These are phyloP conservation scores for Balanococcus diminutus DNA, from an alignment of 2,888 invertebrate species.

Conservation along the genomic window DNA sequence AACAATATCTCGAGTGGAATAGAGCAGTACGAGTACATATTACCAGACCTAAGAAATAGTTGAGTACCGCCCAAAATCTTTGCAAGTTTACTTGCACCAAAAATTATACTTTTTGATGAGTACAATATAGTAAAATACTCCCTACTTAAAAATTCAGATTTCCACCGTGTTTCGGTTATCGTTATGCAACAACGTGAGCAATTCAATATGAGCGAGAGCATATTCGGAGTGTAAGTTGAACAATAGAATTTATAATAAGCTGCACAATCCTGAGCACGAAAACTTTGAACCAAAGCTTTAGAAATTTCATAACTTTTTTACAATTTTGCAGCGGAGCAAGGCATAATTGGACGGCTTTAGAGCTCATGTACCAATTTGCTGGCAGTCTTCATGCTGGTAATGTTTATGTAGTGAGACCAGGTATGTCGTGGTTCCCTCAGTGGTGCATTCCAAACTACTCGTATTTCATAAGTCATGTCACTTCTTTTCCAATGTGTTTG, in stretches of 20 bases:
- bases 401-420: neutral
- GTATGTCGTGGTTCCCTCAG: too few species aligned
- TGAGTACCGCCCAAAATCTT: too few species aligned
- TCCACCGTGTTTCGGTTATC: neutral
- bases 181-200: neutral
- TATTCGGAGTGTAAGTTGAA: neutral
- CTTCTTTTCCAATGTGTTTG: too few species aligned
- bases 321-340: neutral
- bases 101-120: too few species aligned
- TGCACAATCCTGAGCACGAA: too few species aligned
- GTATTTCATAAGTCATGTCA: too few species aligned
- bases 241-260: neutral
- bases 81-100: too few species aligned
- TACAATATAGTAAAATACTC: too few species aligned
- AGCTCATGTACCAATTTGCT: neutral
- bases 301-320: neutral
- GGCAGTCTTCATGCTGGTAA: neutral
- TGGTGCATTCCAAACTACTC: too few species aligned
- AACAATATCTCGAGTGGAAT: conserved; percentile 73
- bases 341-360: neutral
- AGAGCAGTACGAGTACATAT: conserved; percentile 74
- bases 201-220: neutral
- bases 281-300: neutral
- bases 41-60: neutral
- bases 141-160: neutral